Base-by-base conservation (phyloP, 2,888 invertebrate species). In the Drosophila tanythrix region DNA sequence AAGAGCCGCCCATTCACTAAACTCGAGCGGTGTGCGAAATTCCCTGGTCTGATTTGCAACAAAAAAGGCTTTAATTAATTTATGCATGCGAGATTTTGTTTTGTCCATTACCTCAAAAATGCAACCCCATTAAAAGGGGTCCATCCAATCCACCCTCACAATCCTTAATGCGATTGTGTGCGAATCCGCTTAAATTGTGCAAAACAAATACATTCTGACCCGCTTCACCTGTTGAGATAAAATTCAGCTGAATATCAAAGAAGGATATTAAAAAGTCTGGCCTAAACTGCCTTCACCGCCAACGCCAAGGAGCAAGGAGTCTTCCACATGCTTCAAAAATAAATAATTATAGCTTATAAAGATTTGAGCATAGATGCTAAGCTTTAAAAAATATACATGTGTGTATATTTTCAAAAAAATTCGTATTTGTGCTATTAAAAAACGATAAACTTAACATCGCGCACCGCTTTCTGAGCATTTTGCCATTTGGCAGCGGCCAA, bases 11-110 rank as follows among this genome's bases (percentile, higher is more conserved):
- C 72, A 75, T 66, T 36, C 53, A 4, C 1, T 25, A 15, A 27
- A 10, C 27, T 33, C 40, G 36, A 55, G 50, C 46, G 25, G 40
- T 70, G 31, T 68, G 31, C 50, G 38, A 2, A 51, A 53, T 61
- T 75, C 70, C 63, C 59, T 52, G 38, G 55, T 46, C 59, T 55
- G 76, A 60, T 79, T 38, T 53, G 66, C 43, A 67, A 63, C 59
- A 77, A 73, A 76, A 72, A 78, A 61, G 63, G 60, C 62, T 73
- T 56, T 78, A 78, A 76, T 78, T 76, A 76, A 78, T 76, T 78
- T 78, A 76, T 78, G 79, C 75, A 75, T 56, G 36, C 78, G 40
- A 60, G 60, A 60, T 71, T 77, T 64, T 53, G 43, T 51, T 60
- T 48, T 40, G 27, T 38, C 31, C 25, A 36, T 13, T 5, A 11